Percentiles rank a stretch among this genome's conserved stretches.
phyloP scores from a whole-genome alignment of 2,888 invertebrate genomes.

The Boloria euphrosyne region DNA sequence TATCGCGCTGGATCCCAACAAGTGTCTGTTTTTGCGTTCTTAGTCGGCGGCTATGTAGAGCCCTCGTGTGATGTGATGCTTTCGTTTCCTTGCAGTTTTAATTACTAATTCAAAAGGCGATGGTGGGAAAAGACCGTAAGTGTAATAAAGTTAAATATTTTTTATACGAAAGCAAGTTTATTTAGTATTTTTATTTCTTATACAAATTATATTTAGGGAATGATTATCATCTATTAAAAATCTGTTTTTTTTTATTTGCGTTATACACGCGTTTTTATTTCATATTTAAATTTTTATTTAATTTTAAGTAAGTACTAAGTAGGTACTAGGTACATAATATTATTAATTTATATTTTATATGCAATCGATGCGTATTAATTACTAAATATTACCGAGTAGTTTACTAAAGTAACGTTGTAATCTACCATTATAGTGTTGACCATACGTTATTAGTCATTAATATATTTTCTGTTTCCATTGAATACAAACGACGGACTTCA shows the following conservation, averaged over 20 bases:
- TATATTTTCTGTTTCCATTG: constrained; percentile 15
- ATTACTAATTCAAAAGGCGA: neutral
- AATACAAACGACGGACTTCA: constrained; percentile 15
- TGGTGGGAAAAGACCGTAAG: neutral
- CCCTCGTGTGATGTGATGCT: constrained; percentile 13
- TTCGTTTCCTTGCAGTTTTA: constrained; percentile 13
- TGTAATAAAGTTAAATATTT: neutral
- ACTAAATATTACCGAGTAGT: neutral
- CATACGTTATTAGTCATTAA: constrained; percentile 21
- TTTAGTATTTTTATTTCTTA: neutral
- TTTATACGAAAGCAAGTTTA: neutral
- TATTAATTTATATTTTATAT: neutral
- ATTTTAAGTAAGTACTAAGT: too few relatives aligned
- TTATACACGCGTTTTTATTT: too few relatives aligned
- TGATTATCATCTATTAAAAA: too few relatives aligned
- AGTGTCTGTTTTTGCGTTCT: constrained; percentile 36
- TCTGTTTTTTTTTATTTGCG: too few relatives aligned
- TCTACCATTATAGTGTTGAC: neutral
- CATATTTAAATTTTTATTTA: too few relatives aligned
- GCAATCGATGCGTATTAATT: constrained; percentile 1
- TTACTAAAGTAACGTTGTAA: constrained; percentile 2
- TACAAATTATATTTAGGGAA: too few relatives aligned
- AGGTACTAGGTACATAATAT: too few relatives aligned
- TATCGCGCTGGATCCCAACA: constrained; percentile 33
- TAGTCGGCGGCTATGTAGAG: neutral